phyloP scores from a whole-genome alignment of 2,888 invertebrate species.

The Nephrocerus scutellatus region DNA sequence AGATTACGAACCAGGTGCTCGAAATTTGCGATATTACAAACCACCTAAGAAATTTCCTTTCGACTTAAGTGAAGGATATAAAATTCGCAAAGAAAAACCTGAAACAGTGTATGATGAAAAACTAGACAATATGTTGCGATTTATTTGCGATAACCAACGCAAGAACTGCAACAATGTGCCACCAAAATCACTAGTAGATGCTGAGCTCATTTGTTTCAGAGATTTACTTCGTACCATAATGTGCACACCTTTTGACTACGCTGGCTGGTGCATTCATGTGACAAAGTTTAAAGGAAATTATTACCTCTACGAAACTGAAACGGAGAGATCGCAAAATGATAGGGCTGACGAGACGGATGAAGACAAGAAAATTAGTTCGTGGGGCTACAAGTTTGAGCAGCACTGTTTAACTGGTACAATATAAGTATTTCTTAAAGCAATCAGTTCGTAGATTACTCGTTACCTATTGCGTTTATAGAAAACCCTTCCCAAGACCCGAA shows the following conservation, averaged over 20 bases:
- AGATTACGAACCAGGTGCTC: too few species aligned
- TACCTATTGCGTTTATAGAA: conserved; percentile 9
- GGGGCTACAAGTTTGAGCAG: conserved; percentile 76
- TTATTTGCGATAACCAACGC: conserved; percentile 26
- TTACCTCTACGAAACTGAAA: conserved; percentile 62
- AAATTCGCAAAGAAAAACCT: too few species aligned
- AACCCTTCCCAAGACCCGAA: conserved; percentile 31
- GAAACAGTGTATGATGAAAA: conserved; percentile 22
- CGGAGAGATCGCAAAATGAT: conserved; percentile 50
- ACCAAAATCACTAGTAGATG: conserved; percentile 23
- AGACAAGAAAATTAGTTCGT: conserved; percentile 54
- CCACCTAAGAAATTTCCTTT: too few species aligned
- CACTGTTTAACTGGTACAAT: conserved; percentile 58
- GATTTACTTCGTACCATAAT: conserved; percentile 62
- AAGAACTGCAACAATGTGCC: conserved; percentile 16
- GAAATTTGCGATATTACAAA: too few species aligned
- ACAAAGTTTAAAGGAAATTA: conserved; percentile 58
- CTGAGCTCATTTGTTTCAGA: conserved; percentile 61
- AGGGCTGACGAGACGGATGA: conserved; percentile 48
- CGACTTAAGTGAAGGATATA: too few species aligned
- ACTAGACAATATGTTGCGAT: conserved; percentile 28
- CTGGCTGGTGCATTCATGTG: conserved; percentile 66
- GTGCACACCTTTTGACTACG: conserved; percentile 62
- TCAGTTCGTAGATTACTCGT: too few species aligned
- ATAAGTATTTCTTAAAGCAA: too few species aligned